phyloP scores from a whole-genome alignment of 1,140 invertebrate species.

The Rhagoletis pomonella region DNA sequence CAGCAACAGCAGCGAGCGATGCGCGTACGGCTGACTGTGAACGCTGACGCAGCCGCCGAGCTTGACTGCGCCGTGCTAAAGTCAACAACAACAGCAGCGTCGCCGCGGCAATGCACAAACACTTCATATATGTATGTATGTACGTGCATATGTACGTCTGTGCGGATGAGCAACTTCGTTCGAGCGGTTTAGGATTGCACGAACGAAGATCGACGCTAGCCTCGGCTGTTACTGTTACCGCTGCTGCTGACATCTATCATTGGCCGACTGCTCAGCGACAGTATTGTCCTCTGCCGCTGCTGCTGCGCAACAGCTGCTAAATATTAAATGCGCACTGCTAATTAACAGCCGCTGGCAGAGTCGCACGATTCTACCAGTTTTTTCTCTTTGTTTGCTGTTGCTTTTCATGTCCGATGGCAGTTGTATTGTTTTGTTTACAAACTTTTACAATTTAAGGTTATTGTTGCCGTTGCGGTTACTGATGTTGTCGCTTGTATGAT shows the following conservation, averaged over 20 bases:
- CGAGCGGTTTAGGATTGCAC: slow-evolving; percentile 15
- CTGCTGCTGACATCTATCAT: not conserved
- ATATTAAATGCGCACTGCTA: not conserved
- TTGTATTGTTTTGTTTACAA: slow-evolving; percentile 41
- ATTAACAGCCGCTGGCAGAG: slow-evolving; percentile 31
- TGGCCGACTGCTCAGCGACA: too few relatives aligned
- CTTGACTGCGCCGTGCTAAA: not conserved
- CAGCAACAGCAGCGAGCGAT: not conserved
- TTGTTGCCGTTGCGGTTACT: not conserved
- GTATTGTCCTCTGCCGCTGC: not conserved
- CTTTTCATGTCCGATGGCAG: slow-evolving; percentile 1
- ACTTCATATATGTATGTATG: not conserved
- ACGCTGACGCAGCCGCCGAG: not conserved
- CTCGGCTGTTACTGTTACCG: not conserved
- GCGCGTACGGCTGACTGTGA: not conserved
- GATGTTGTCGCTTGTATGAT: not conserved
- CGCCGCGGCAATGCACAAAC: not conserved
- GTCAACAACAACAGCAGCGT: not conserved
- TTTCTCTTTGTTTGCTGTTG: not conserved
- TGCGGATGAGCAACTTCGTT: slow-evolving; percentile 46
- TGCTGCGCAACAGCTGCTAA: not conserved
- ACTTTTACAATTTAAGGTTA: slow-evolving; percentile 25
- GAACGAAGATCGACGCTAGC: not conserved
- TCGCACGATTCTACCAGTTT: slow-evolving; percentile 16
- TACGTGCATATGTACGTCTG: not conserved